Conservation (phyloP, 2,113 vertebrate genomes). For the Danionella cerebrum region DNA sequence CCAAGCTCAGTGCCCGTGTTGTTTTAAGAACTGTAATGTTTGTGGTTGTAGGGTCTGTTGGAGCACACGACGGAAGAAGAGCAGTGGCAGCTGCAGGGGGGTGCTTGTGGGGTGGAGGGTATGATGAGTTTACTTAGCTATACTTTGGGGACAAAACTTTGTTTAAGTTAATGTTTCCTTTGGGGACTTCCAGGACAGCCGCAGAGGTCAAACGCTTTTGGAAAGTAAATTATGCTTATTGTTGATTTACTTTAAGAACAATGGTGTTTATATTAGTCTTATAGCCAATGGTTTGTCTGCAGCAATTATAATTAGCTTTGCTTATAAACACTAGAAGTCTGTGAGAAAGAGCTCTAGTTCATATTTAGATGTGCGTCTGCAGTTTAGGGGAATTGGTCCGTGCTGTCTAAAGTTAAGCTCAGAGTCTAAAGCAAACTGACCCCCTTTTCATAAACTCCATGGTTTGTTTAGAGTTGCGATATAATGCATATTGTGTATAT, state of each 20-base stretch:
- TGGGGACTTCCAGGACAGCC: constrained; percentile 2
- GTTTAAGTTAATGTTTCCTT: neutral
- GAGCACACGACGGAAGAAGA: constrained; percentile 11
- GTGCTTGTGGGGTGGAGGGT: no score
- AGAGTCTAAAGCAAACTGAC: no score
- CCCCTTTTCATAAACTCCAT: no score
- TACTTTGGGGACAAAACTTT: constrained; percentile 8
- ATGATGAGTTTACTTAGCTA: constrained; percentile 7
- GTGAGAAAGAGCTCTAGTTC: neutral
- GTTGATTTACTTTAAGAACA: neutral
- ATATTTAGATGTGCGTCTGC: neutral
- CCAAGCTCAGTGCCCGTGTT: neutral
- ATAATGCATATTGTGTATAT: no score
- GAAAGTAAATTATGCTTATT: neutral
- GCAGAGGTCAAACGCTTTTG: neutral
- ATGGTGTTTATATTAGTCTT: neutral
- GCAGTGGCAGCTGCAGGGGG: constrained; percentile 4
- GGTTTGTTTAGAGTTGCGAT: no score
- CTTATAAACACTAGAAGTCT: neutral
- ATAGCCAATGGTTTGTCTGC: neutral
- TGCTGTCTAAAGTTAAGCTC: no score
- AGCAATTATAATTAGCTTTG: neutral
- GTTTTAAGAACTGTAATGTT: constrained; percentile 18
- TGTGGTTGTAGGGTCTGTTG: constrained; percentile 23
- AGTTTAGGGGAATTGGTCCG: no score